Percentiles rank a stretch among this genome's conserved stretches.
Conservation (phyloP, 2,113 vertebrate species). For the Triplophysa siluroides region DNA sequence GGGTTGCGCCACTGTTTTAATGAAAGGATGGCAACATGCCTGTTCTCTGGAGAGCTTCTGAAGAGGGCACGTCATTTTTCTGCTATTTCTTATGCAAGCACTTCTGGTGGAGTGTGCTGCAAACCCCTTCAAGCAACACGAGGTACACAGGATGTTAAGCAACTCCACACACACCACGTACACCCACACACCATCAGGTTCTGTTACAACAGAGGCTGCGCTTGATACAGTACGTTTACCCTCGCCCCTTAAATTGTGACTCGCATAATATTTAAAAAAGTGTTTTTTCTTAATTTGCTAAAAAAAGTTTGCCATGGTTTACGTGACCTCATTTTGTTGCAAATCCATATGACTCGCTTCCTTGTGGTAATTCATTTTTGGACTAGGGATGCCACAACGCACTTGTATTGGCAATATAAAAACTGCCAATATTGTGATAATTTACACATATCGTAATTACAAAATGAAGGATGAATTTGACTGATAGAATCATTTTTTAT, state of each 20-base stretch:
- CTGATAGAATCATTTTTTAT: too few species aligned
- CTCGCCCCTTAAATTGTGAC: not conserved
- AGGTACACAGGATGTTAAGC: constrained; percentile 13
- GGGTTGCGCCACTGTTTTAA: constrained; percentile 10
- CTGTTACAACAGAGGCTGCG: constrained; percentile 24
- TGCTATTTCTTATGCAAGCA: constrained; percentile 47
- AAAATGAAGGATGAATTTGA: too few species aligned
- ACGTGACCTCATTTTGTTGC: too few species aligned
- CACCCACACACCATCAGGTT: constrained; percentile 34
- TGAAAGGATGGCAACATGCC: constrained; percentile 1
- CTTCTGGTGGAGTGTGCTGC: constrained; percentile 22
- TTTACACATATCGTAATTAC: too few species aligned
- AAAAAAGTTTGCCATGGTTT: too few species aligned
- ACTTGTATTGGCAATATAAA: too few species aligned
- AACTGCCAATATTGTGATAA: too few species aligned
- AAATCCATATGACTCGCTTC: too few species aligned
- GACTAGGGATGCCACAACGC: too few species aligned
- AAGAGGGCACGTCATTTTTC: constrained; percentile 2
- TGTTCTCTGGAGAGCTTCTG: constrained; percentile 21
- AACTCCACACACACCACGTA: constrained; percentile 10
- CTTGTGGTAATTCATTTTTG: too few species aligned
- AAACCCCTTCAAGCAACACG: constrained; percentile 29
- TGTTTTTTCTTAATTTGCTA: too few species aligned
- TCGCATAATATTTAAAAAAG: not conserved
- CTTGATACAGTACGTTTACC: not conserved